Conservation (phyloP, 2,113 vertebrate genomes). For the Sapajus apella region DNA sequence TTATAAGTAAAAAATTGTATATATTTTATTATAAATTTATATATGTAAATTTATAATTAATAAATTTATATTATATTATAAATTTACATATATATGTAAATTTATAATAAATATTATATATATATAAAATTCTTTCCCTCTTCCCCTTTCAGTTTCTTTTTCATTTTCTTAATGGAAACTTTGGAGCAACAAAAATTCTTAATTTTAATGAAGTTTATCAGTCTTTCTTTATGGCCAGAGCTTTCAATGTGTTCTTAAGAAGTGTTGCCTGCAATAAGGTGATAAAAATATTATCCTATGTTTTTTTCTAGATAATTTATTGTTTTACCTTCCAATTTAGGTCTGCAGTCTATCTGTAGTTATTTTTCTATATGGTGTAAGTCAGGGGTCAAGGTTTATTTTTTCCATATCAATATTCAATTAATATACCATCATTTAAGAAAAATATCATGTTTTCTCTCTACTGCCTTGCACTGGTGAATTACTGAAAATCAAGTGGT, state of each 20-base stretch:
- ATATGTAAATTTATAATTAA: too few relatives aligned
- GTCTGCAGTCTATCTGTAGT: neutral
- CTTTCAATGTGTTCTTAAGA: neutral
- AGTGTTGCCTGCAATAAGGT: neutral
- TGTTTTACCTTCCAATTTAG: neutral
- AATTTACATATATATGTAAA: too few relatives aligned
- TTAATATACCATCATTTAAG: neutral
- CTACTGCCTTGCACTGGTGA: neutral
- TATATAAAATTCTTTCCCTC: neutral
- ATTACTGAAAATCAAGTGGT: neutral
- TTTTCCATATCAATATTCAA: neutral
- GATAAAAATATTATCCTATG: neutral
- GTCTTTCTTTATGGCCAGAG: neutral
- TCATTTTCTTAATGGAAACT: neutral
- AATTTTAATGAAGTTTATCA: neutral
- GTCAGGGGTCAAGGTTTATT: neutral
- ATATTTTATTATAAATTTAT: too few relatives aligned
- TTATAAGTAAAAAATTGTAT: too few relatives aligned
- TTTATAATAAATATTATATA: too few relatives aligned
- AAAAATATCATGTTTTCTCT: neutral
- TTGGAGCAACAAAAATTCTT: neutral
- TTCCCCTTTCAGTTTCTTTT: neutral
- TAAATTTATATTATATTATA: too few relatives aligned
- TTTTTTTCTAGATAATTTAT: neutral
- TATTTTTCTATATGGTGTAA: neutral